phyloP scores from a whole-genome alignment of 2,797 vertebrate genomes.

The Pteronotus mesoamericanus region DNA sequence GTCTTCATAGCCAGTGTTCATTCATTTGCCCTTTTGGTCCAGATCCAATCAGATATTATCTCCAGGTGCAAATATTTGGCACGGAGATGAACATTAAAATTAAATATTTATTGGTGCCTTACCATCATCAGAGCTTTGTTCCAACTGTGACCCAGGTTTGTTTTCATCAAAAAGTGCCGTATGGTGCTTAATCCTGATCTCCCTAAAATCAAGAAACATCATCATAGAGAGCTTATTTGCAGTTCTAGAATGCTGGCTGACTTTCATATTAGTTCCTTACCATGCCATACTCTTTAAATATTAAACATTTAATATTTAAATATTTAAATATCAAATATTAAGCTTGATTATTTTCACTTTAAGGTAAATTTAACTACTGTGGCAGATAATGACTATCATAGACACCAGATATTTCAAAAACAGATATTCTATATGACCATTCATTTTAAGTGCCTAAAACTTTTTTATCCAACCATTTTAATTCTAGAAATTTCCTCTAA shows the following conservation, averaged over 20 bases:
- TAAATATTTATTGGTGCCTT: constrained; percentile 60
- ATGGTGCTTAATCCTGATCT: background rate
- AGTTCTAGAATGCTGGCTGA: background rate
- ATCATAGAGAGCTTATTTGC: background rate
- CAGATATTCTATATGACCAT: background rate
- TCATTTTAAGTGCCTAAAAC: background rate
- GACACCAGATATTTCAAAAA: background rate
- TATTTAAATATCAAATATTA: too few species aligned
- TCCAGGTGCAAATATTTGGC: constrained; percentile 66
- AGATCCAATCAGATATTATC: constrained; percentile 56
- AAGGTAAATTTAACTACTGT: background rate
- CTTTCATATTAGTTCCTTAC: background rate
- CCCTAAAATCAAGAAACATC: background rate
- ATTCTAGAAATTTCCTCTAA: constrained; percentile 10
- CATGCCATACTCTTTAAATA: background rate
- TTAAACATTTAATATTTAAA: too few species aligned
- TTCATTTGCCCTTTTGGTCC: constrained; percentile 49
- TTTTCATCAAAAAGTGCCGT: background rate
- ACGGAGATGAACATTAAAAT: constrained; percentile 39
- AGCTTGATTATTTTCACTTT: background rate
- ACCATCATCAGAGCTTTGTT: constrained; percentile 27
- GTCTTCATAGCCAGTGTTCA: constrained; percentile 1
- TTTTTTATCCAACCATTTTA: background rate
- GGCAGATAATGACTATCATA: background rate
- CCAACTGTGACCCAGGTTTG: constrained; percentile 19